Evolutionary conservation across 2,113 vertebrate genomes (phyloP).

Genomic region (Cheirogaleus medius): DNA sequence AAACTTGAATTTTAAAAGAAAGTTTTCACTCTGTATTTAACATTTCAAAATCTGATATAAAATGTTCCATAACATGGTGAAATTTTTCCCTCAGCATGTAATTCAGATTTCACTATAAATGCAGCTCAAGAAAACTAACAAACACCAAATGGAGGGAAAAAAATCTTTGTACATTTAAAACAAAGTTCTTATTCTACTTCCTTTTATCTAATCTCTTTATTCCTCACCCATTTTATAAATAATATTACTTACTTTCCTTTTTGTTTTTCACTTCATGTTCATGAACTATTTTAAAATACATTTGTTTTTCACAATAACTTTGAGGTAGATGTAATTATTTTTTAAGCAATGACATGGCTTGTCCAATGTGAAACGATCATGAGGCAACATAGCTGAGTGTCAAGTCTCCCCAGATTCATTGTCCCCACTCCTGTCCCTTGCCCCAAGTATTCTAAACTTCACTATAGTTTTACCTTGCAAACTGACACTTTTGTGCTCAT

Average conservation of each 20-base stretch:
- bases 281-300: not conserved
- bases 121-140: constrained; percentile 6
- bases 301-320: not conserved
- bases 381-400: not conserved
- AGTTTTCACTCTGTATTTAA: constrained; percentile 28
- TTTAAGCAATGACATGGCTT: not conserved
- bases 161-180: not conserved
- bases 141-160: not conserved
- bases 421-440: not conserved
- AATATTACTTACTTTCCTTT: not conserved
- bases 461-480: constrained; percentile 25
- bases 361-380: not conserved
- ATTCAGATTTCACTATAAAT: not conserved
- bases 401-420: not conserved
- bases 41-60: constrained; percentile 18
- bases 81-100: constrained; percentile 20
- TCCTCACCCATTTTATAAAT: constrained; percentile 3
- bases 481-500: constrained; percentile 8
- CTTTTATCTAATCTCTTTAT: not conserved
- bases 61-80: not conserved
- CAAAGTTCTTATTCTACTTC: not conserved
- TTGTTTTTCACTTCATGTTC: not conserved
- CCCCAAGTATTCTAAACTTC: not conserved
- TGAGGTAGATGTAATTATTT: not conserved
- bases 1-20: constrained; percentile 33